Evolutionary conservation across 1,140 invertebrate genomes (phyloP).

Genomic region (Dufourea novaeangliae): DNA sequence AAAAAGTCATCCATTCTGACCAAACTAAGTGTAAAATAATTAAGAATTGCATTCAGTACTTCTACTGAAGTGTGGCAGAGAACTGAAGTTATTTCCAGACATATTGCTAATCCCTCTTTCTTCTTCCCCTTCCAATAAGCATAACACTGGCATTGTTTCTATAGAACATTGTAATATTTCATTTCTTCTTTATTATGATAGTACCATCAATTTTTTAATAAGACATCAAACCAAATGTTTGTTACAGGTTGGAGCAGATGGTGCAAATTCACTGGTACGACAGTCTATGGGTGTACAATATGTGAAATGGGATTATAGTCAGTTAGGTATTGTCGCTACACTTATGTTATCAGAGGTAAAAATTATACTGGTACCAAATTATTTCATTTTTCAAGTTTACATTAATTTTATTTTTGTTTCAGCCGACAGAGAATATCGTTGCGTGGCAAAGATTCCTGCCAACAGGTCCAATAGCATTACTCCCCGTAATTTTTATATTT

Average conservation of each 20-base stretch:
- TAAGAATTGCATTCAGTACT: constrained; percentile 41
- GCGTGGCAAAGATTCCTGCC: constrained; percentile 98
- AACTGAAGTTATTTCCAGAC: constrained; percentile 77
- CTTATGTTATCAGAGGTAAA: constrained; percentile 88
- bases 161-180: neutral
- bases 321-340: constrained; percentile 95
- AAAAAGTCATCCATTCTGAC: neutral
- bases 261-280: constrained; percentile 92
- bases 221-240: neutral
- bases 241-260: constrained; percentile 95
- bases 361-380: constrained; percentile 19
- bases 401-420: constrained; percentile 68
- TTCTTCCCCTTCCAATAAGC: constrained; percentile 46
- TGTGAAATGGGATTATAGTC: constrained; percentile 91
- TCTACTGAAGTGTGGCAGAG: constrained; percentile 59
- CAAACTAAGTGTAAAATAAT: neutral
- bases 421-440: constrained; percentile 89
- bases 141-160: neutral
- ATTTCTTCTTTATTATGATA: neutral
- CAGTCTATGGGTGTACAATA: constrained; percentile 90
- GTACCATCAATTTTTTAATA: constrained; percentile 8
- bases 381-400: constrained; percentile 4
- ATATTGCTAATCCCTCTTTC: constrained; percentile 61
- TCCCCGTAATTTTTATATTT: constrained; percentile 87
- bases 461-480: constrained; percentile 93